Evolutionary conservation across 2,113 vertebrate genomes (phyloP), one percentile per base, ranked within the genome.

Genomic region (Athene noctua): DNA sequence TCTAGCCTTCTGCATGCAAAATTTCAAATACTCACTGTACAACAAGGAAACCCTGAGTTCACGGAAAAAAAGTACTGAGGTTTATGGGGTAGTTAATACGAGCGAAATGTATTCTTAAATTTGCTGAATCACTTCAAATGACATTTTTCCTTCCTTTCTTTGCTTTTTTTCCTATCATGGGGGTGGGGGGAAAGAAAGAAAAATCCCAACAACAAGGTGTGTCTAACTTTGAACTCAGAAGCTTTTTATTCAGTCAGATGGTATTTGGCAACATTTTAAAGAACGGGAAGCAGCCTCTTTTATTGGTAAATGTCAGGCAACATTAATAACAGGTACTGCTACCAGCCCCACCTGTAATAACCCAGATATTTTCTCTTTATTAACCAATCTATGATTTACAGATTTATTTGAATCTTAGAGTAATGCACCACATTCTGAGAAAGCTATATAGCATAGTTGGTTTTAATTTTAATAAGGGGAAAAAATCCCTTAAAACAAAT

Each of bases 401-500:
- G 75, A 71, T 95, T 89, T 95, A 80, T 94, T 88, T 94, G 86
- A 80, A 83, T 88, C 70, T 72, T 75, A 63, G 47, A 63, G 40
- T 72, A 82, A 70, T 34, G 15, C 38, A 82, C 87, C 32, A 44
- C 34, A 27, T 81, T 95, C 85, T 95, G 87, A 92, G 89, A 94
- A 91, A 85, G 63, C 42, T 77, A 42, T 59, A 30, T 49, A 91
- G 26, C 34, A 38, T 77, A 80, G 59, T 44, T 77, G 36, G 57
- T 78, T 96, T 94, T 74, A 84, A 86, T 97, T 97, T 97, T 96
- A 97, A 91, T 92, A 94, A 86, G 34, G 78, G 55, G 30, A 13
- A 16, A 73, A 92, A 94, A 78, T 88, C 92, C 68, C 47, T 97
- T 96, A 92, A 97, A 97, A 95, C 82, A 95, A 89, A 83, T 93